Evolutionary conservation across 2,113 vertebrate species (phyloP), one percentile per base, ranked within the genome.

Genomic region (Lophochroa leadbeateri): DNA sequence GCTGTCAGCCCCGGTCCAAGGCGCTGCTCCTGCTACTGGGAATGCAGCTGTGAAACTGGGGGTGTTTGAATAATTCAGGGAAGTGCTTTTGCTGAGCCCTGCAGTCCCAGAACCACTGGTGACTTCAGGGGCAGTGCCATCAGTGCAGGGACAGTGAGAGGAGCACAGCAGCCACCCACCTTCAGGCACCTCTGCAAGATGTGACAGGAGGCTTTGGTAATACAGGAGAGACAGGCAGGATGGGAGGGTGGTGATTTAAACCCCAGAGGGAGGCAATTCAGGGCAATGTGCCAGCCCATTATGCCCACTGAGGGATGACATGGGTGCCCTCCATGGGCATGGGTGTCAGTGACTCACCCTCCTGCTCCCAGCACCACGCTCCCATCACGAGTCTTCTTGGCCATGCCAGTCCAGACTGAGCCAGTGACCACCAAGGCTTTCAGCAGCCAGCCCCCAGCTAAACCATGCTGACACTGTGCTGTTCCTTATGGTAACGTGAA

Each of bases 401-500:
- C 50, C 0, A 0, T 47, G 43, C 49, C 39, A 18, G 65, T 11
- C 55, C 41, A 2, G 7, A 31, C 27, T 1, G 5, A 79, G 57
- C 21, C 68, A 50, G 49, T 3, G 8, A 12, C 9, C 0, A 0
- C 12, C 0, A 0, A 52, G 24, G 49, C 39, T 46, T 46, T 71
- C 88, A 41, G 31, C 41, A 44, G 53, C 27, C n/a, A 81, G 61
- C 28, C 33, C 21, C 15, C 33, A 35, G 78, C 50, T 41, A 57
- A 49, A 33, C 6, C 2, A 1, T 2, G 1, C 68, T 12, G 68
- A 27, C 55, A 29, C 39, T 3, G 37, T 31, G 78, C 25, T 44
- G 19, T 6, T 83, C 31, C 1, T 80, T 35, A 4, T 1, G 14
- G 39, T 11, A 81, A 16, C 9, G 60, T 43, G 88, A 65, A 92